Conservation (phyloP, 2,113 vertebrate genomes). For the Pachycephala philippinensis region DNA sequence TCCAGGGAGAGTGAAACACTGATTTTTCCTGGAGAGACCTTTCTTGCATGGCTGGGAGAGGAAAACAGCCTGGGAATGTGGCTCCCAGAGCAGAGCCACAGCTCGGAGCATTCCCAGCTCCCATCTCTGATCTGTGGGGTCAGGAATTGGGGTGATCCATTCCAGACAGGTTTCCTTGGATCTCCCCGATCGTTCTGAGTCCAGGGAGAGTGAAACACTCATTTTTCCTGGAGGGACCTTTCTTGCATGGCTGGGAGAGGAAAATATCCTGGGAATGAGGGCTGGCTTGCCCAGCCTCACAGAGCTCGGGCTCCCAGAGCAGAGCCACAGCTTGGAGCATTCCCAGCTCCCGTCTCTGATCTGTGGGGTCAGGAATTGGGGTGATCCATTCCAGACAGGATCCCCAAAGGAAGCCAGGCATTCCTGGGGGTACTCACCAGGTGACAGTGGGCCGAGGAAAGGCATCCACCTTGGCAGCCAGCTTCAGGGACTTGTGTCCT, state of each 20-base stretch:
- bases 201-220: no score
- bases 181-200: no score
- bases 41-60: background rate
- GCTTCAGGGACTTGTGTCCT: slow-evolving; percentile 68
- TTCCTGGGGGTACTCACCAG: slow-evolving; percentile 73
- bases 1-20: background rate
- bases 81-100: background rate
- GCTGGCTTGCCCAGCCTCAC: background rate
- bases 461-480: slow-evolving; percentile 78
- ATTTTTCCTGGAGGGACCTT: background rate
- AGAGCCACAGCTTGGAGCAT: background rate
- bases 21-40: background rate
- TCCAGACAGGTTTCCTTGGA: background rate
- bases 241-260: background rate
- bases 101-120: background rate
- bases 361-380: background rate
- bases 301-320: background rate
- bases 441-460: slow-evolving; percentile 71
- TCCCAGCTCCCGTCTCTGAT: background rate
- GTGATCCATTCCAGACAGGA: background rate
- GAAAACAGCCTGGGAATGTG: background rate
- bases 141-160: background rate
- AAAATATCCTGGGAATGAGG: background rate
- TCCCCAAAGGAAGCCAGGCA: fast-evolving
- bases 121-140: no score